Evolutionary conservation across 2,888 invertebrate genomes (phyloP), one percentile per base, ranked within the genome.

Genomic region (Gari tellinella): DNA sequence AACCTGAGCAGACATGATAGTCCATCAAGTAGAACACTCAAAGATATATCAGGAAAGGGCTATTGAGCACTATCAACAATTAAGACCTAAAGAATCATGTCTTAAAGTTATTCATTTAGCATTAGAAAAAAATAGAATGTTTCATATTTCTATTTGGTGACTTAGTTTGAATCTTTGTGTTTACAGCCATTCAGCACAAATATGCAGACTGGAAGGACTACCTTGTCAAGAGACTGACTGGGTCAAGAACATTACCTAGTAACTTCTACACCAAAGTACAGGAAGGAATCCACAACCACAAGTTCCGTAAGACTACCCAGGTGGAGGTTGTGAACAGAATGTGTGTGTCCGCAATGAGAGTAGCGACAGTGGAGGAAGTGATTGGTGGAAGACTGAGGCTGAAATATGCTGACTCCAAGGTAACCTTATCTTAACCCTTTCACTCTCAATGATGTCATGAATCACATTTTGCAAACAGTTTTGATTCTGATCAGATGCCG

Each of bases 201-300:
- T 97, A 97, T 92, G 94, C 95, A 78, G 98, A 99, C 93, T 99
- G 99, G 99, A 97, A 98, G 91, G 97, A 97, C 92, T 98, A 97
- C 92, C 93, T 99, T 73, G 96, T 97, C 80, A 96, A 96, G 90
- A 94, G 97, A 81, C 93, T 99, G 76, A 98, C 98, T 0, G 98
- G 98, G 19, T 97, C 98, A n/a, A 94, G 97, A 63, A 99, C 99
- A 7, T 93, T 99, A 83, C 98, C 98, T 31, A 96, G 96, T 25
- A 97, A 97, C 93, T 98, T 97, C 92, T 96, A 96, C 91, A 95
- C 94, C 86, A 97, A 97, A 94, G 87, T 92, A 21, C 86, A 88
- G 55, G 91, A 92, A 52, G 85, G 89, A 49, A 81, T 92, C 31
- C 82, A 84, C 49, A 87, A 86, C 45, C 86, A 86, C 74, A 84